Conservation (phyloP, 2,797 vertebrate genomes). For the Austrolebias charrua region DNA sequence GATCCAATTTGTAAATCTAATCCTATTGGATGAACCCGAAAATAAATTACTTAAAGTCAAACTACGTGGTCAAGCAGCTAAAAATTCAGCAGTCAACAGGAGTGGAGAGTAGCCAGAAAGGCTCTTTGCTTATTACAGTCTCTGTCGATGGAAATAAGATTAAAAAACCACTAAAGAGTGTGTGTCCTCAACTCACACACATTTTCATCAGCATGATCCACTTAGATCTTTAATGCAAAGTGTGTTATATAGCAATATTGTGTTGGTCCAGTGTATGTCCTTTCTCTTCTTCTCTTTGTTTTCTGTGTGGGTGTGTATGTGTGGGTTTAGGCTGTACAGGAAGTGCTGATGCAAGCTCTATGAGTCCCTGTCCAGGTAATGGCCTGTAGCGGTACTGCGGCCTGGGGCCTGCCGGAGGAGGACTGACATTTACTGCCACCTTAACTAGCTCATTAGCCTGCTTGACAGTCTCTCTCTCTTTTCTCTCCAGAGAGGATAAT, state of each 20-base stretch:
- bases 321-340: slow-evolving; percentile 23
- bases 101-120: slow-evolving; percentile 77
- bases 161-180: slow-evolving; percentile 64
- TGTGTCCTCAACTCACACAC: slow-evolving; percentile 29
- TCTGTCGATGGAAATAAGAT: slow-evolving; percentile 76
- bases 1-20: slow-evolving; percentile 59
- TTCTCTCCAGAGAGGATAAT: slow-evolving; percentile 48
- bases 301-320: neutral
- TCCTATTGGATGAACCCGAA: slow-evolving; percentile 52
- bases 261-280: slow-evolving; percentile 14
- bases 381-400: slow-evolving; percentile 70
- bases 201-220: slow-evolving; percentile 47
- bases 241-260: slow-evolving; percentile 37
- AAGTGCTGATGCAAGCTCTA: slow-evolving; percentile 67
- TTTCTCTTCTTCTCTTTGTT: neutral
- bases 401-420: slow-evolving; percentile 65
- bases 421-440: slow-evolving; percentile 80
- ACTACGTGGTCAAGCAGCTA: slow-evolving; percentile 46
- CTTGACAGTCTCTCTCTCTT: slow-evolving; percentile 53
- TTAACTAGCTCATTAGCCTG: slow-evolving; percentile 79
- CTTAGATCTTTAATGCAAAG: slow-evolving; percentile 60
- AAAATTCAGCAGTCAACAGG: slow-evolving; percentile 68
- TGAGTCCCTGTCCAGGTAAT: slow-evolving; percentile 68
- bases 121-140: slow-evolving; percentile 76
- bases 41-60: slow-evolving; percentile 65